Evolutionary conservation across 1,140 invertebrate genomes (phyloP), one percentile per base, ranked within the genome.

Genomic region (Tenebrio molitor): DNA sequence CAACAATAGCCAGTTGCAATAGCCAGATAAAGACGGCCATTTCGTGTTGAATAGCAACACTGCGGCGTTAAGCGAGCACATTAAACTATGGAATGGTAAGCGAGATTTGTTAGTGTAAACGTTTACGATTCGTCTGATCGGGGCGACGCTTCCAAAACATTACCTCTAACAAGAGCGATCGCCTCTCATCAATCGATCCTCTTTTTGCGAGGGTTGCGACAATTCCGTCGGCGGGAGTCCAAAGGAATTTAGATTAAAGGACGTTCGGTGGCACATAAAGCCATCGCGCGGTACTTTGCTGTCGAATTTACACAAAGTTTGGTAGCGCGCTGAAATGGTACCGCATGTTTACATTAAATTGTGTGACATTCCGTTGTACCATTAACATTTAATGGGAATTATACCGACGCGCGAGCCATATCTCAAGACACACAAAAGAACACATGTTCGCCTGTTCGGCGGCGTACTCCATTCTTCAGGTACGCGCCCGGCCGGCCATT

Each of bases 311-410:
- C 77, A 73, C 73, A 79, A 79, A 78, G 72, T 79, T 78, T 74
- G 77, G 77, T 75, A 73, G n/a, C n/a, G 68, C 67, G 65, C 53
- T 63, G 74, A 72, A 78, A 77, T 76, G 66, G 75, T 71, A 73
- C 63, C 50, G 67, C 77, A 75, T 78, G 76, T 78, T 78, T 74
- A 78, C 77, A 78, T 79, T 76, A 78, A 81, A 79, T 78, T 79
- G 78, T 77, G 77, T 78, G 75, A 75, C 79, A 80, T 80, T 79
- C 77, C 76, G 63, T 79, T 74, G 80, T 77, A 78, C 77, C 78
- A 79, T 81, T 81, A 81, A 81, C 80, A 81, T 81, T 81, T 81
- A 81, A 81, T 81, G 80, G 77, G 78, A 81, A 77, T 81, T 81
- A 81, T 81, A 75, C 73, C 66, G 53, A 73, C 64, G 68, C 71